Evolutionary conservation across 1,140 invertebrate genomes (phyloP), one percentile per base, ranked within the genome.

Genomic region (Drosophila sproati): DNA sequence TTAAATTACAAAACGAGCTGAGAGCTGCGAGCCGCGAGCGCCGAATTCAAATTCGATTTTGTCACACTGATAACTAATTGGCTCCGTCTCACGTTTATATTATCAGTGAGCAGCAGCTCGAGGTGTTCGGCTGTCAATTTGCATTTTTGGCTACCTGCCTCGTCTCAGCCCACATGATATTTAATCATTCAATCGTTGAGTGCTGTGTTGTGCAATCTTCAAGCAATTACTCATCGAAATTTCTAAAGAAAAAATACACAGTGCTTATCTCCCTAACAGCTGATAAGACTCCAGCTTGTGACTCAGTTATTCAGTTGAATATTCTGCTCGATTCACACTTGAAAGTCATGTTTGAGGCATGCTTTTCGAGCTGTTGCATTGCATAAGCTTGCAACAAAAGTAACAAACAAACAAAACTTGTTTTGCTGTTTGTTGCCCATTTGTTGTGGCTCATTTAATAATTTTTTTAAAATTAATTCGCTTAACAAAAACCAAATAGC

Each of bases 1-100:
- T 87, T 87, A 79, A 87, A 87, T 88, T 86, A 72, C 79, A 82
- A 86, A 87, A 67, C 66, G 52, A 67, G 57, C 60, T 51, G 54
- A 54, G 45, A 45, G 34, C 55, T 29, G 20, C 28, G 10, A 51
- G 48, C 28, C 1, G 20, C 20, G 20, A 20, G 39, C 39, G 45
- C 39, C 68, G 69, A 54, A 54, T 52, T 41, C 61, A 41, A 41
- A 68, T 57, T 28, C 64, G 78, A 87, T 87, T 80, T 82, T 86
- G 82, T 87, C 75, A 66, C 75, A 66, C 77, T 87, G 85, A 86
- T 86, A 86, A 60, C 86, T 86, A 86, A 86, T 87, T 86, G 81
- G 72, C 78, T 50, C 63, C 73, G 51, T 69, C 71, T 86, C 82
- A 82, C 75, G 82, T 74, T 85, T 80, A 59, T 60, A 83, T 85